Base-by-base conservation (phyloP, 2,113 vertebrate genomes). In the Rhinopomastus cyanomelas region DNA sequence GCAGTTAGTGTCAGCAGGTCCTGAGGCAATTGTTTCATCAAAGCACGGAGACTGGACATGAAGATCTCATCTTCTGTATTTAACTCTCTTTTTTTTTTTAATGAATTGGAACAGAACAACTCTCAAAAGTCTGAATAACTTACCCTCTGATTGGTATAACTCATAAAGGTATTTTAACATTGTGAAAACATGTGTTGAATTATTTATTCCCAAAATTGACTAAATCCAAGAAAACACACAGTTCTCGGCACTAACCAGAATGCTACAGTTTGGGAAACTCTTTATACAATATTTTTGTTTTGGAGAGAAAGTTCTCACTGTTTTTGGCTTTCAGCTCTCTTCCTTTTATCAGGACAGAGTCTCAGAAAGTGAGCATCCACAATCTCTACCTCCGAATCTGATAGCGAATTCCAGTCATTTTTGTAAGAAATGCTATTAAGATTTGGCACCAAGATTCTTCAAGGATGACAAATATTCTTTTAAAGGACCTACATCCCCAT, bases 351-450 rank as follows among this genome's bases (percentile, higher is more conserved):
- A 71, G 32, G 49, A 95, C 53, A 83, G 55, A 57, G 49, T 48
- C 94, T 88, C 6, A 39, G 62, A 49, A 84, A 86, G 90, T 87
- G 42, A 53, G 53, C 84, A 85, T 66, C 93, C 69, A 59, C 61
- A 85, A 82, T 66, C 82, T 87, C 86, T 76, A 55, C 92, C 61
- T 95, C 94, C 87, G 55, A 61, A 97, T 97, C 95, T 97, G 97
- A 96, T 95, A 81, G 88, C 32, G 88, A 96, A 93, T 89, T 95
- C 95, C 74, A 97, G 93, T 67, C 91, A 93, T 94, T 96, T 95
- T 95, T 97, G 72, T 93, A 95, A 95, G 95, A 97, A 96, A 97
- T 84, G 87, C 95, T 96, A 96, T 97, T 97, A 97, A 96, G 95
- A 96, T 96, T 94, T 92, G 85, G 91, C 95, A 97, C 79, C 75